Base-by-base conservation (phyloP, 2,888 invertebrate species). In the Phania funesta region DNA sequence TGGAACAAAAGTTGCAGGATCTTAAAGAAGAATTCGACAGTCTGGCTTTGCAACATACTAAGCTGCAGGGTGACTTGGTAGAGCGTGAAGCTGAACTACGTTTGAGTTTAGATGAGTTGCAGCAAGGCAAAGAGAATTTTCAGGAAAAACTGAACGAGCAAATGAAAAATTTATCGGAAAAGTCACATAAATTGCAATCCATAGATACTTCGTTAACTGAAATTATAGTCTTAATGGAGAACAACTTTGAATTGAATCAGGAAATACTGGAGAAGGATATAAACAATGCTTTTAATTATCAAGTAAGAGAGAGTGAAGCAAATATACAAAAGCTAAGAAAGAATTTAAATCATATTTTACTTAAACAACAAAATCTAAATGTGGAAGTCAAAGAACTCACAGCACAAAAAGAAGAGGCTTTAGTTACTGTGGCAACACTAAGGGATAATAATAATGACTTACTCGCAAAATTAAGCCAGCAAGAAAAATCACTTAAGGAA, bases 121-220 rank as follows among this genome's bases (percentile, higher is more conserved):
- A 83, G 13, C 74, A 80, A 11, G 80, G 85, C 16, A 83, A 75
- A 2, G 62, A 73, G 9, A 71, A 83, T n/a, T 84, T 73, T 70
- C 71, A 84, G 24, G 60, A 74, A 29, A 78, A 85, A 56, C 16
- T 83, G 0, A 13, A 52, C 0, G 3, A 13, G 4, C 50, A 83
- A 13, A 20, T 77, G 13, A 60, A 80, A 22, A 67, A 80, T 22
- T 11, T 84, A 2, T 24, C 75, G 1, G 50, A 84, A 22, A 78
- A 81, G 29, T 64, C 80, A 7, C 54, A 81, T 11, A 44, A 84
- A 7, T 44, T 83, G 29, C 81, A 85, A 52, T 7, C 60, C 2
- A 38, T 76, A 1, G 83, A 85, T 29, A 50, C 62, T 22, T 41
- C 64, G 0, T 20, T 85, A 7, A 56, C 83, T 13, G 82, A 85